phyloP scores from a whole-genome alignment of 2,797 vertebrate species.

The Anabacerthia variegaticeps region DNA sequence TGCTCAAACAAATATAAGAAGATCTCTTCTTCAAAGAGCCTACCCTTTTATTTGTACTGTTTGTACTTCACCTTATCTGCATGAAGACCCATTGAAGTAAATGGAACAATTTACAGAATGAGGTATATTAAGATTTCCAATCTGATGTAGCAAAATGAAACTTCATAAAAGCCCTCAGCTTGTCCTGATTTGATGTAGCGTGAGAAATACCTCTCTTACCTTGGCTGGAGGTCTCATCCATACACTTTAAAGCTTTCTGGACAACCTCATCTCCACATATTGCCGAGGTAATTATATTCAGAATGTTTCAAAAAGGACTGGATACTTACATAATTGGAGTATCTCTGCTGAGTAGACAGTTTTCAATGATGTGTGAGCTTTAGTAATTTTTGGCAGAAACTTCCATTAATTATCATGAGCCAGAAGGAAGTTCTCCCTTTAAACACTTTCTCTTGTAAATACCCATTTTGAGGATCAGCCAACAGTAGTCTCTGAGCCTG shows the following conservation, averaged over 20 bases:
- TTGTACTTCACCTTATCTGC: neutral
- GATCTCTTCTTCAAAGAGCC: neutral
- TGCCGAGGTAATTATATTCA: neutral
- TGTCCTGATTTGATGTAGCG: neutral
- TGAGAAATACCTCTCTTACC: neutral
- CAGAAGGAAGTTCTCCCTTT: neutral
- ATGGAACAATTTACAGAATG: neutral
- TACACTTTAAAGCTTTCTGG: neutral
- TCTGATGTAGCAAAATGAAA: neutral
- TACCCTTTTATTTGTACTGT: neutral
- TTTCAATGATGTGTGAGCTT: neutral
- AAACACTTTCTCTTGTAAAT: neutral
- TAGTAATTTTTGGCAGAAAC: neutral
- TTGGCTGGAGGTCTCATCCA: neutral
- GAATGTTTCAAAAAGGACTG: neutral
- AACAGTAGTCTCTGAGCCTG: neutral
- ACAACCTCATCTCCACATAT: neutral
- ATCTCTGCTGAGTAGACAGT: neutral
- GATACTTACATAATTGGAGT: conserved; percentile 7
- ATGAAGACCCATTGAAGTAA: neutral
- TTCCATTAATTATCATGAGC: neutral
- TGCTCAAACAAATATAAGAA: neutral
- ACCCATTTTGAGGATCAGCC: neutral
- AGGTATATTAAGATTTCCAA: neutral
- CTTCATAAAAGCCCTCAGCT: neutral